Conservation (phyloP, 2,113 vertebrate species). For the Progne subis region DNA sequence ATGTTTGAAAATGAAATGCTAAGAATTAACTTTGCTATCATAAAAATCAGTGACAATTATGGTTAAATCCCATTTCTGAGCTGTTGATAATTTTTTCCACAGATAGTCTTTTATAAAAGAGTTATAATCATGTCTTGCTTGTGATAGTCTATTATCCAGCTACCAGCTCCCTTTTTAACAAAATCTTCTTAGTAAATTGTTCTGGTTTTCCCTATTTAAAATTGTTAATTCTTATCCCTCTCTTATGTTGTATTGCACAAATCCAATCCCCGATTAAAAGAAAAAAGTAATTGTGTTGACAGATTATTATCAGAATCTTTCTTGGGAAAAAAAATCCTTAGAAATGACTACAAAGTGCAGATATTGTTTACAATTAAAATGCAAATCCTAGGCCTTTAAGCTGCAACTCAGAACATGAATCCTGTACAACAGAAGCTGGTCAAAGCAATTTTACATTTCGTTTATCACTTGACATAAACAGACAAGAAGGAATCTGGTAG, state of each 20-base stretch:
- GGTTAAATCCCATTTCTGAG: background rate
- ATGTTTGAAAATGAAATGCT: background rate
- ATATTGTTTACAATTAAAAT: constrained; percentile 37
- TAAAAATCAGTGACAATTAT: background rate
- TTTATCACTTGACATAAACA: background rate
- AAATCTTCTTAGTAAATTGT: background rate
- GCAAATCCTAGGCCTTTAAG: constrained; percentile 13
- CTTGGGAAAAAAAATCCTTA: background rate
- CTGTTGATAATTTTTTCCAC: background rate
- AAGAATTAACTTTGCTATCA: background rate
- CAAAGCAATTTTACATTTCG: background rate
- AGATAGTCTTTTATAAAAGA: background rate
- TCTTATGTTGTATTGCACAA: background rate
- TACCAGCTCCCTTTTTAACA: background rate
- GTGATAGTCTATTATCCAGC: background rate
- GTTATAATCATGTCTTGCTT: background rate
- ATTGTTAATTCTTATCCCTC: background rate
- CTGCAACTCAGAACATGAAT: background rate
- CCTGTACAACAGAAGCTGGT: background rate
- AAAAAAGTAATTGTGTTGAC: background rate
- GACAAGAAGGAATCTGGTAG: background rate
- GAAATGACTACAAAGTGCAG: background rate
- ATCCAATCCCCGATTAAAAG: constrained; percentile 7
- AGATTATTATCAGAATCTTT: constrained; percentile 23
- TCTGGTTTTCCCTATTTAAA: background rate